Evolutionary conservation across 2,888 invertebrate genomes (phyloP).

Genomic region (Polyommatus iphigenia): DNA sequence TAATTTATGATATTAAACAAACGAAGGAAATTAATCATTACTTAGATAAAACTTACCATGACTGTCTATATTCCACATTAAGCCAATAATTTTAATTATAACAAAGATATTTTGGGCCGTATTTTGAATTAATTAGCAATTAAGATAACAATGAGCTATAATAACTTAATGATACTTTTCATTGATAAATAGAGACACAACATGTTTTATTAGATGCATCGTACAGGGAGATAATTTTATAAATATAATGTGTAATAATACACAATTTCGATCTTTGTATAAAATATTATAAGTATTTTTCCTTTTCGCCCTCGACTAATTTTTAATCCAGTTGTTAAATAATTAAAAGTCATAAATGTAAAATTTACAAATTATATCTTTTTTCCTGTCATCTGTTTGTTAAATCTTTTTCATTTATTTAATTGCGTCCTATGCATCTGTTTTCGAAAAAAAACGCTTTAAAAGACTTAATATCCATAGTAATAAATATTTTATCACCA

Average conservation of each 20-base stretch:
- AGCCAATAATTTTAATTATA: slow-evolving; percentile 3
- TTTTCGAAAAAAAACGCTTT: not conserved
- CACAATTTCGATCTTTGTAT: not conserved
- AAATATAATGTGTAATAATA: not conserved
- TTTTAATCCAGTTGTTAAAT: not conserved
- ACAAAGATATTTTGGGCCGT: not conserved
- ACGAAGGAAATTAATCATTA: not conserved
- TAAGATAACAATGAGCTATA: not conserved
- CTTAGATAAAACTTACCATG: not conserved
- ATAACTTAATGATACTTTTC: not conserved
- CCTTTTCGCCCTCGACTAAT: not conserved
- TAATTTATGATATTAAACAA: not conserved
- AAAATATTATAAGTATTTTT: not conserved
- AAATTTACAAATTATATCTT: not conserved
- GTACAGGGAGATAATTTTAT: not conserved
- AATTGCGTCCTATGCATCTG: slow-evolving; percentile 6
- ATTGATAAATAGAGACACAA: not conserved
- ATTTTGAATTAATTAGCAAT: not conserved
- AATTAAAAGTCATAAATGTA: not conserved
- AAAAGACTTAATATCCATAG: not conserved
- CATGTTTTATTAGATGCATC: not conserved
- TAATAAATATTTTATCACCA: slow-evolving; percentile 5
- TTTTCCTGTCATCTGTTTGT: not conserved
- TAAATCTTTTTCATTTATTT: not conserved
- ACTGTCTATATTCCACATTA: not conserved